A percentile compares a stretch with the other conserved stretches of the same genome.
phyloP scores from a whole-genome alignment of 2,797 vertebrate genomes.

The Acipenser oxyrinchus region DNA sequence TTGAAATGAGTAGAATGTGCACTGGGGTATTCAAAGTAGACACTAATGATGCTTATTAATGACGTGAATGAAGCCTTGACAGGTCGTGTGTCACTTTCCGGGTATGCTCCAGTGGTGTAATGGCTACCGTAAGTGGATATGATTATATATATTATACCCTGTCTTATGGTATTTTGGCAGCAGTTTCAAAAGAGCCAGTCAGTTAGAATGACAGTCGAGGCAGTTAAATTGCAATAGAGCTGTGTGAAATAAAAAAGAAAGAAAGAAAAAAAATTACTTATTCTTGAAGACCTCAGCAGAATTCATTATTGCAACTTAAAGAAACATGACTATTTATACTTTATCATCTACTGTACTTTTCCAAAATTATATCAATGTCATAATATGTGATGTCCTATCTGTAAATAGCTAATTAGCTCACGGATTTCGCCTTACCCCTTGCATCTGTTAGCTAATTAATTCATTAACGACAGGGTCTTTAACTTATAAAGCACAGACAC shows the following conservation, averaged over 20 bases:
- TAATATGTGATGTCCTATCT: constrained; percentile 11
- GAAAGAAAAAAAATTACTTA: constrained; percentile 28
- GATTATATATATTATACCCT: constrained; percentile 96
- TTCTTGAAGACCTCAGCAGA: too few relatives aligned
- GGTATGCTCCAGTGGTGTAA: constrained; percentile 91
- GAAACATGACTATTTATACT: too few relatives aligned
- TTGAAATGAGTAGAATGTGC: constrained; percentile 98
- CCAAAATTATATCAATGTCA: constrained; percentile 76
- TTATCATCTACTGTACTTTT: too few relatives aligned
- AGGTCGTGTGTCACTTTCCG: constrained; percentile 95
- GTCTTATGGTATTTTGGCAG: constrained; percentile 98
- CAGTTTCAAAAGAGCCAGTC: constrained; percentile 80
- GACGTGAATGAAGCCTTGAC: constrained; percentile 95
- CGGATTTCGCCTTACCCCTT: too few relatives aligned
- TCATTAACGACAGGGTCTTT: too few relatives aligned
- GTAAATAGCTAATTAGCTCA: too few relatives aligned
- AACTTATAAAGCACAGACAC: too few relatives aligned
- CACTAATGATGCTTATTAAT: constrained; percentile 99
- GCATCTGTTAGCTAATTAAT: too few relatives aligned
- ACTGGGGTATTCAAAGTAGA: constrained; percentile 98
- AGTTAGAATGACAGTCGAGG: constrained; percentile 70
- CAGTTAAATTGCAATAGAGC: constrained; percentile 52
- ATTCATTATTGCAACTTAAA: too few relatives aligned
- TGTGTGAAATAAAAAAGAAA: constrained; percentile 27
- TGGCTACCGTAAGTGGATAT: constrained; percentile 96